Evolutionary conservation across 2,888 invertebrate species (phyloP).

Genomic region (Argynnis bischoffii): DNA sequence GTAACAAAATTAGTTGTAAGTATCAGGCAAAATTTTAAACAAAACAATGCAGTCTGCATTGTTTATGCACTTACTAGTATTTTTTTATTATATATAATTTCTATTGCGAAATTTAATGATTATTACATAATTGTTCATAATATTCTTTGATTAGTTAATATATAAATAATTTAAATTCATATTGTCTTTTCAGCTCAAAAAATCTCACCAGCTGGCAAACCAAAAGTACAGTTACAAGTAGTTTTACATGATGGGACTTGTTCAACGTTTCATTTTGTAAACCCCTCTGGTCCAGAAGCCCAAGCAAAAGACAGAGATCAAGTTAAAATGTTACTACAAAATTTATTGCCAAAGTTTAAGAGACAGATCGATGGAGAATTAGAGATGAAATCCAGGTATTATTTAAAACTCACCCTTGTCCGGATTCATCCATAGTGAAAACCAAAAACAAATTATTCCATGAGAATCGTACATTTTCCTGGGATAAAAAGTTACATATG

Average conservation of each 20-base stretch:
- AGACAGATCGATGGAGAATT: constrained; percentile 94
- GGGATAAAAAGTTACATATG: no score
- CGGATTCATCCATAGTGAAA: no score
- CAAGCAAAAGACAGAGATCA: constrained; percentile 95
- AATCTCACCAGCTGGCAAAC: constrained; percentile 97
- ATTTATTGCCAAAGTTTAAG: constrained; percentile 95
- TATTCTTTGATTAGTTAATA: no score
- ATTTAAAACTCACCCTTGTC: neutral
- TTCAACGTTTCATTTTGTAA: constrained; percentile 98
- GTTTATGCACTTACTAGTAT: no score
- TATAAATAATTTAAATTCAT: neutral
- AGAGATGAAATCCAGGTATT: constrained; percentile 91
- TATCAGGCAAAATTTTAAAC: no score
- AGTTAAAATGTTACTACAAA: constrained; percentile 95
- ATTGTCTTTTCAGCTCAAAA: constrained; percentile 89
- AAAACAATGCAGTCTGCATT: no score
- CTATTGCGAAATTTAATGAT: no score
- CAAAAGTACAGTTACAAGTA: constrained; percentile 98
- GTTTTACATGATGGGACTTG: constrained; percentile 96
- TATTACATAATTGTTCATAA: no score
- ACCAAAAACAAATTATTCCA: no score
- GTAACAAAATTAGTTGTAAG: no score
- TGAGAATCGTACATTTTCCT: no score
- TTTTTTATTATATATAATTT: no score
- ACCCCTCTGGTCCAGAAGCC: constrained; percentile 90